Evolutionary conservation across 2,888 invertebrate genomes (phyloP), one percentile per base, ranked within the genome.

Genomic region (Timandra comae): DNA sequence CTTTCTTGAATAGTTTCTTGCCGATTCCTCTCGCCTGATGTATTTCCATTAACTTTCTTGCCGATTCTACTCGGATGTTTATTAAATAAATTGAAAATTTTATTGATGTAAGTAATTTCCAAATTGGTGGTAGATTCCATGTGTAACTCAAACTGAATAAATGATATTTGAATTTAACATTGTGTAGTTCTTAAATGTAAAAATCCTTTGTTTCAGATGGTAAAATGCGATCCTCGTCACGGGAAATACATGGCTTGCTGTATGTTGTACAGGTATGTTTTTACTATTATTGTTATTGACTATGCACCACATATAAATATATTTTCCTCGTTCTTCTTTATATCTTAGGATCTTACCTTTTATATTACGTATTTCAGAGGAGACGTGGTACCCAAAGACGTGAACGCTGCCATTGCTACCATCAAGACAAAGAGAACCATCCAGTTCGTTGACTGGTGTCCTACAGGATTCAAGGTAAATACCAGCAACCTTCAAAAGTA

Each of bases 181-280:
- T n/a, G n/a, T n/a, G n/a, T 33, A 24, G 16, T 31, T 26, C 24
- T 12, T 12, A 26, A 7, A 11, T 13, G 5, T 8, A 2, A n/a
- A 13, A 12, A 8, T 20, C 19, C 30, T 34, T 23, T 12, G 3
- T 71, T 65, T 1, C 91, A 95, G 88, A 94, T 97, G 93, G 94
- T 95, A 27, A 95, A 95, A 75, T 97, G 97, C 67, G 96, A 96
- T 63, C 96, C 96, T 0, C 89, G 95, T 30, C 93, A 93, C 62
- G 95, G 95, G 31, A 95, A 95, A 73, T 97, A 97, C 81, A 91
- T 97, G 96, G 96, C 97, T 8, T 96, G 96, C 77, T 97, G 97
- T 63, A 94, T 97, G 92, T 84, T 97, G 62, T 97, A 96, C 88
- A 85, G 88, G 88, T 88, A 55, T n/a, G n/a, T n/a, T n/a, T n/a